Evolutionary conservation across 2,113 vertebrate genomes (phyloP), one percentile per base, ranked within the genome.

Genomic region (Rhabdomys dilectus): DNA sequence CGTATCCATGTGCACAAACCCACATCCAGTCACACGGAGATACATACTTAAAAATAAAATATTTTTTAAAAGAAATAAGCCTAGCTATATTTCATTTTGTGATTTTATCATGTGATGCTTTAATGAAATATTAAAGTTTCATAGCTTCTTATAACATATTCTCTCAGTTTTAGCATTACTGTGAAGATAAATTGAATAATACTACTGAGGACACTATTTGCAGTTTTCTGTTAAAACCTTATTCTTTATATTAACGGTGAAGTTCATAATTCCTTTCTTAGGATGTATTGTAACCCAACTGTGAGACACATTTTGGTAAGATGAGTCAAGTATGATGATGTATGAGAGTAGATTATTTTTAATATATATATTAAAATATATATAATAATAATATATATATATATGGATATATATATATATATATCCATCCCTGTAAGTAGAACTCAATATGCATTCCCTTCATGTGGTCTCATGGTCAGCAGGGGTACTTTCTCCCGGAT

Each of bases 171-270:
- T 91, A 92, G 19, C 42, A 73, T 77, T 85, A 15, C 56, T 64
- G 6, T 89, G 72, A 85, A 86, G 51, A 53, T 93, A 60, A 92
- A 45, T 82, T 26, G 24, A 89, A 51, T 86, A 45, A 82, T 73
- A 78, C 60, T 36, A 64, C 62, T 92, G 89, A 95, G 93, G 95
- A 89, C 62, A 48, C 10, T 91, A 21, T 96, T n/a, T 62, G 12
- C 22, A 39, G 56, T 16, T 64, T 86, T 91, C 34, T 34, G 70
- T 94, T 97, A 93, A 94, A 95, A 93, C 29, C 89, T 80, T 89
- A 85, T 72, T 95, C 45, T 26, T 77, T 8, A 42, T 93, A 48
- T 88, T 89, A 91, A 75, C 72, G 62, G 19, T 70, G 72, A 91
- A 73, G 31, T 3, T 81, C 45, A 62, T 58, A 68, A 62, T 89